A percentile compares a stretch with the other conserved stretches of the same genome.
Evolutionary conservation across 1,140 invertebrate species (phyloP).

Genomic region (Phenacoccus solenopsis): DNA sequence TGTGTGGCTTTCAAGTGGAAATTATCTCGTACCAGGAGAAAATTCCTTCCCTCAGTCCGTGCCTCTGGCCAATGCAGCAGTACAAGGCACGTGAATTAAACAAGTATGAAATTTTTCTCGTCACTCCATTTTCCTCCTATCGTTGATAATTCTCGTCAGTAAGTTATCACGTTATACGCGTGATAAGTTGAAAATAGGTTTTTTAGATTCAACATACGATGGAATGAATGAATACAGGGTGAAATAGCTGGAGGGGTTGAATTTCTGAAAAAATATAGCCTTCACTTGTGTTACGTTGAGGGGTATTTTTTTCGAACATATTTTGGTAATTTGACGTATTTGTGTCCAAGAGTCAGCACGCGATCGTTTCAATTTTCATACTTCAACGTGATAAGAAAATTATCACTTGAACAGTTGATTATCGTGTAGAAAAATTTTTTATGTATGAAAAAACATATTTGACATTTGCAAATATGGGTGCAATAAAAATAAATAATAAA

Average conservation of each 20-base stretch:
- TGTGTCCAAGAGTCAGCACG: background rate
- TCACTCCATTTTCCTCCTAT: too few species aligned
- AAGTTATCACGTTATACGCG: background rate
- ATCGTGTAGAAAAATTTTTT: too few species aligned
- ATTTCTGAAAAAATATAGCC: background rate
- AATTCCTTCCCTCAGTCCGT: too few species aligned
- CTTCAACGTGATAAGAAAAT: background rate
- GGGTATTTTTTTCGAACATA: background rate
- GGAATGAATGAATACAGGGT: background rate
- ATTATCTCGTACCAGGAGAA: too few species aligned
- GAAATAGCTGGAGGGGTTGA: background rate
- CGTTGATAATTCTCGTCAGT: too few species aligned
- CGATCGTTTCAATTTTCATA: background rate
- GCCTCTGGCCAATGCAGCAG: too few species aligned
- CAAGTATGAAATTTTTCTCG: too few species aligned
- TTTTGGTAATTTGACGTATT: background rate
- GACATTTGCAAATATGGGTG: too few species aligned
- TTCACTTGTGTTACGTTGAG: background rate
- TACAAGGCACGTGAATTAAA: too few species aligned
- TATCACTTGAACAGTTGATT: background rate
- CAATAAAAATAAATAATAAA: too few species aligned
- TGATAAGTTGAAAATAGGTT: background rate
- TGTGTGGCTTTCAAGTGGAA: too few species aligned
- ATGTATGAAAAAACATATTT: too few species aligned
- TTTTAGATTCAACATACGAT: background rate